phyloP scores from a whole-genome alignment of 2,888 invertebrate species.

The Mongoloraphidia duomilia region DNA sequence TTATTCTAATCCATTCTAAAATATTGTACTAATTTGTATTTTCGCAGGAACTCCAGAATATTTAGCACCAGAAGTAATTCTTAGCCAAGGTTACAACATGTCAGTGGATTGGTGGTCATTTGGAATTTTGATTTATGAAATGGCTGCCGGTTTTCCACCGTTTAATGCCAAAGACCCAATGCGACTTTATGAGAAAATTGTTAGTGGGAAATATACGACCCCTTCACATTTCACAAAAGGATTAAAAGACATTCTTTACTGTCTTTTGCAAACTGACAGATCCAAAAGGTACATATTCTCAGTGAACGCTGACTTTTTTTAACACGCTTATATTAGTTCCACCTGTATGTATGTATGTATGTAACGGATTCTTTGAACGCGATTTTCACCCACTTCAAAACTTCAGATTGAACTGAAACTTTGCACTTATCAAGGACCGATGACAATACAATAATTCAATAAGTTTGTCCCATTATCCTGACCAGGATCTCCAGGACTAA shows the following conservation, averaged over 20 bases:
- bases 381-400: too few relatives aligned
- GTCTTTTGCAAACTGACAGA: conserved; percentile 60
- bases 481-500: too few relatives aligned
- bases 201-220: conserved; percentile 69
- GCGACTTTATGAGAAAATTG: conserved; percentile 82
- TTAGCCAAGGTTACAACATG: conserved; percentile 73
- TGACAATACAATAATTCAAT: too few relatives aligned
- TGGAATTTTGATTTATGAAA: conserved; percentile 68
- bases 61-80: conserved; percentile 73
- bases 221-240: conserved; percentile 64
- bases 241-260: conserved; percentile 64
- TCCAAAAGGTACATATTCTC: conserved; percentile 36
- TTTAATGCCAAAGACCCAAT: conserved; percentile 79
- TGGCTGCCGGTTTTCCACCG: conserved; percentile 78
- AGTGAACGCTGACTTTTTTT: background rate
- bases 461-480: too few relatives aligned
- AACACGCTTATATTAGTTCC: too few relatives aligned
- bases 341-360: too few relatives aligned
- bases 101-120: conserved; percentile 91
- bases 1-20: too few relatives aligned
- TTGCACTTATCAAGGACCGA: too few relatives aligned
- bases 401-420: too few relatives aligned
- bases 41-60: conserved; percentile 63
- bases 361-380: too few relatives aligned
- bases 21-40: too few relatives aligned